These are phyloP conservation scores for Melanotaenia nigrans DNA, from an alignment of 2,797 vertebrate genomes.

Conservation along the genomic window DNA sequence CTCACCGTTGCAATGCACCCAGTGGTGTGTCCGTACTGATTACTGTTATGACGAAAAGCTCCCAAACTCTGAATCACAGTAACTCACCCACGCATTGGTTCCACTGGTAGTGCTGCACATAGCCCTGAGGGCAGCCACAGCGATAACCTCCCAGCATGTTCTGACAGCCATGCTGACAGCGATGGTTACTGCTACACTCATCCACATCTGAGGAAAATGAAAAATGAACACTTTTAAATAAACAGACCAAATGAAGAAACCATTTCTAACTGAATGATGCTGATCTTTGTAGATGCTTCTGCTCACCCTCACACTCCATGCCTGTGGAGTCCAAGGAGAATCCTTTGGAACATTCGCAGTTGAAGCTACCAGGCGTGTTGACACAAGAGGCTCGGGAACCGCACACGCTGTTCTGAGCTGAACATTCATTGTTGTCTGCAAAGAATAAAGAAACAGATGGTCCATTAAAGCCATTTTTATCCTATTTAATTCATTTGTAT, in stretches of 20 bases:
- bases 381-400: constrained; percentile 87
- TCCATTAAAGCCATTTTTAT: not conserved
- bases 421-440: constrained; percentile 96
- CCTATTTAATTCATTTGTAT: not conserved
- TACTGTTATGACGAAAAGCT: not conserved
- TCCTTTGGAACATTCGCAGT: constrained; percentile 92
- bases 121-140: constrained; percentile 97
- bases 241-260: not conserved
- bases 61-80: not conserved
- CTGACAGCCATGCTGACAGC: constrained; percentile 98
- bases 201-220: constrained; percentile 87
- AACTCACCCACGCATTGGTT: constrained; percentile 99
- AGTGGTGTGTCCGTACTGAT: not conserved
- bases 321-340: constrained; percentile 89
- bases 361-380: constrained; percentile 97
- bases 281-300: not conserved
- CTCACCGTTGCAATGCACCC: not conserved
- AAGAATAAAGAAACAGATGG: constrained; percentile 21
- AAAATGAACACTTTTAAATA: not conserved
- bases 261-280: not conserved
- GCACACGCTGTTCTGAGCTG: constrained; percentile 80
- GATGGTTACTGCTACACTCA: constrained; percentile 94
- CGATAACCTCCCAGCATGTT: constrained; percentile 97
- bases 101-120: constrained; percentile 99
- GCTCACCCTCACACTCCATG: constrained; percentile 89